Base-by-base conservation (phyloP, 1,140 invertebrate species). In the Diachasmimorpha longicaudata region DNA sequence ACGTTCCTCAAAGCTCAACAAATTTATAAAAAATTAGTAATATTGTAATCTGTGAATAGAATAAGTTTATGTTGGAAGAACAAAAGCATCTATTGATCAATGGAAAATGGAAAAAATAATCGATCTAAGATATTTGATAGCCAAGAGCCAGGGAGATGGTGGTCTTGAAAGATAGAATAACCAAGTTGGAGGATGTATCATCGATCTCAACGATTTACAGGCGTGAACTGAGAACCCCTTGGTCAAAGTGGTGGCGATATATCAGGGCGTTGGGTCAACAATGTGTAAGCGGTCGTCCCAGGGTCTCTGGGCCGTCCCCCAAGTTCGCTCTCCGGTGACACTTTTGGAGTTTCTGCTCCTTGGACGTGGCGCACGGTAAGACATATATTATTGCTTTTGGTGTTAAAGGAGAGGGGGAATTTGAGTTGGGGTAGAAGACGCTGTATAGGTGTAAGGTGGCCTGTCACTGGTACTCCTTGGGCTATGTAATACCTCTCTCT, bases 341-440 rank as follows among this genome's bases (percentile, higher is more conserved):
- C 86, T 88, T 88, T 82, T 85, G 82, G 86, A 87, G 86, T 86
- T 87, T 85, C 83, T 83, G 83, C 80, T 86, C 80, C 85, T 86
- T 85, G 85, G 80, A 86, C 81, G 79, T 77, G 77, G 31, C 76
- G 76, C 78, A 72, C 48, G 76, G 72, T 74, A 80, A 85, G 83
- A 84, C 86, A 87, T 84, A 84, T 83, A 77, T 82, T 76, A 79
- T 71, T 79, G 58, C 70, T 52, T 44, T 58, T 68, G 19, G 70
- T 39, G 44, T 46, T 39, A 72, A 36, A 63, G 19, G 74, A 70
- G 39, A 66, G 44, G 70, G 23, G 14, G 63, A 31, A 25, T 67
- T 37, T n/a, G 46, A 25, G 70, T 36, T 36, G 21, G 39, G 21
- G 36, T 71, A 63, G 58, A 37, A 73, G 71, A 42, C 25, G 58